Evolutionary conservation across 2,888 invertebrate species (phyloP).

Genomic region (Drosophila demipolita): DNA sequence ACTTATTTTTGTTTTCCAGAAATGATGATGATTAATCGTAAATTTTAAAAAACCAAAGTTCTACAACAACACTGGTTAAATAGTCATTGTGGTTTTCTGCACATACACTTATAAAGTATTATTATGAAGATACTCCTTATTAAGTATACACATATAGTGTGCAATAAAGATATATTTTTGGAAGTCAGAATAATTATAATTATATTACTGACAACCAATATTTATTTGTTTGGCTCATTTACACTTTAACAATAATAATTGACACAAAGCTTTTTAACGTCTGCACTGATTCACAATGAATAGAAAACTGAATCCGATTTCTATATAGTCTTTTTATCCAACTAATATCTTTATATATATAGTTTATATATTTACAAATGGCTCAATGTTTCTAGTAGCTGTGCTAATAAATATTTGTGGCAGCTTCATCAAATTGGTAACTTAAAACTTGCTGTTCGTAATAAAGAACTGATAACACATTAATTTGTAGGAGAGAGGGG

Average conservation of each 20-base stretch:
- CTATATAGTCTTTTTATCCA: constrained; percentile 10
- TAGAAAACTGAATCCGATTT: constrained; percentile 33
- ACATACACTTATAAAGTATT: background rate
- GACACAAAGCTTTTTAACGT: constrained; percentile 28
- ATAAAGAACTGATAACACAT: constrained; percentile 48
- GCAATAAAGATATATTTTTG: background rate
- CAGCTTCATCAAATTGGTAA: constrained; percentile 51
- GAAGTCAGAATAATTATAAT: background rate
- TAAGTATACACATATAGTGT: background rate
- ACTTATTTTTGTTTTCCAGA: background rate
- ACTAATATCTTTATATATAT: background rate
- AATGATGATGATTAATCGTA: background rate
- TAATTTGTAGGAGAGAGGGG: background rate
- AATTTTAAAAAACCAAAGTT: background rate
- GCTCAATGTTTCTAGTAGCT: constrained; percentile 37
- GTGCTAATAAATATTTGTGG: constrained; percentile 39
- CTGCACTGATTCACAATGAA: constrained; percentile 41
- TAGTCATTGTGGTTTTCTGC: background rate
- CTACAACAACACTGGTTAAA: background rate
- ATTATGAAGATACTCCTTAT: background rate
- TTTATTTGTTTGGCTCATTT: background rate
- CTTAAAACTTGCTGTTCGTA: constrained; percentile 43
- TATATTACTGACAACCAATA: background rate
- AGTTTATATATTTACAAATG: constrained; percentile 9
- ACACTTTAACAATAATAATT: constrained; percentile 1